phyloP scores from a whole-genome alignment of 2,113 vertebrate species.

The Mus pahari region DNA sequence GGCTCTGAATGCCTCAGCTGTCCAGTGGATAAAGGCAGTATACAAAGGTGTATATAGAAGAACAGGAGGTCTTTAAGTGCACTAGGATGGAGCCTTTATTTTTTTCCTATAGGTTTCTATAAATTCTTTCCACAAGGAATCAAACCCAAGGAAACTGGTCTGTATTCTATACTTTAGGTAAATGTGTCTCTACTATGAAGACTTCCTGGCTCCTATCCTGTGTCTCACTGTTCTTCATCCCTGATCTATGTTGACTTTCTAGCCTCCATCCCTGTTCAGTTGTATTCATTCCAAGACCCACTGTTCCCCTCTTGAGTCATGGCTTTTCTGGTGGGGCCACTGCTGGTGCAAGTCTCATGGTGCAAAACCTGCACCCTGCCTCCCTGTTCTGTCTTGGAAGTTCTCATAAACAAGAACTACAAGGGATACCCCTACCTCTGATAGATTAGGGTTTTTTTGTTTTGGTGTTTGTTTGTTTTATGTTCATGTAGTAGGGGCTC shows the following conservation, averaged over 20 bases:
- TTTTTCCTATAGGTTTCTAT: neutral
- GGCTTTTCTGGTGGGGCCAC: too few relatives aligned
- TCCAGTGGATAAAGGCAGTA: neutral
- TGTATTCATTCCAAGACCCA: neutral
- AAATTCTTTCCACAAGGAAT: neutral
- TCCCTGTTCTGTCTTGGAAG: neutral
- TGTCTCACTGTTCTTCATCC: neutral
- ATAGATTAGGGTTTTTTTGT: too few relatives aligned
- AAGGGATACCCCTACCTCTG: too few relatives aligned
- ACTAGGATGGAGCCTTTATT: neutral
- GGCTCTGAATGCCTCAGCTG: neutral
- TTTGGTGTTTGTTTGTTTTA: too few relatives aligned
- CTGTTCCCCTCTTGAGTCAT: neutral
- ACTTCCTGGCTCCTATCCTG: fast-evolving
- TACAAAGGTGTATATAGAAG: neutral
- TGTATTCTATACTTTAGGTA: too few relatives aligned
- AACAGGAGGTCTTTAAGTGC: too few relatives aligned
- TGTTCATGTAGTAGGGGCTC: neutral
- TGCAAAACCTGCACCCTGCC: neutral
- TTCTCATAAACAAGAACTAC: neutral
- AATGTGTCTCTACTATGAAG: fast-evolving
- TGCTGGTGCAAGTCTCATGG: neutral
- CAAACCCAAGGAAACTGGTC: neutral
- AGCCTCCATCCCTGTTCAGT: too few relatives aligned
- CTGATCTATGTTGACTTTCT: too few relatives aligned